Conservation (phyloP, 2,797 vertebrate genomes). For the Tenualosa ilisha region DNA sequence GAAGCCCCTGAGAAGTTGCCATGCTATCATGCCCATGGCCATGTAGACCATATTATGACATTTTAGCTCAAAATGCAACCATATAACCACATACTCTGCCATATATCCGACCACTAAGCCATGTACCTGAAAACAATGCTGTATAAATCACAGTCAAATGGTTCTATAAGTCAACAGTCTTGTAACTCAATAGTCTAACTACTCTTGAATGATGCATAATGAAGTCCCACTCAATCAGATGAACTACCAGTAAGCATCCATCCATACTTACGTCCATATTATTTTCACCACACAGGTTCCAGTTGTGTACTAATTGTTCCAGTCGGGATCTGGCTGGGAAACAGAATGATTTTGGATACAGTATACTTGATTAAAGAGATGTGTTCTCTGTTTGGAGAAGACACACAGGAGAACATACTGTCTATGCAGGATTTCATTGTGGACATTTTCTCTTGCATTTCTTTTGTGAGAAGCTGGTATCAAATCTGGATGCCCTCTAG, state of each 20-base stretch:
- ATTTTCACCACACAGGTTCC: background rate
- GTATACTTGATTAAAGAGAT: background rate
- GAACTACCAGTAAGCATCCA: background rate
- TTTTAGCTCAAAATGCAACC: background rate
- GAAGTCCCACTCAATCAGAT: background rate
- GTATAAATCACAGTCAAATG: constrained; percentile 9
- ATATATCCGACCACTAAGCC: background rate
- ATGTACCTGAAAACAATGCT: background rate
- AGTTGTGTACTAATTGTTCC: background rate
- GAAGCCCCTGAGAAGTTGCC: background rate
- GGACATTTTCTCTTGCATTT: background rate
- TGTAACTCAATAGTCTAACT: background rate
- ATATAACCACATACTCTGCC: background rate
- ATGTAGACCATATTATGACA: background rate
- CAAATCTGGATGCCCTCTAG: background rate
- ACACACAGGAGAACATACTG: background rate
- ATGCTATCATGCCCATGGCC: background rate
- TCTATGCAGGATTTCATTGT: background rate
- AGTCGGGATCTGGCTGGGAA: background rate
- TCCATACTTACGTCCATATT: background rate
- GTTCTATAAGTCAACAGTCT: constrained; percentile 4
- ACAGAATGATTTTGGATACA: background rate
- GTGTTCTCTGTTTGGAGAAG: background rate
- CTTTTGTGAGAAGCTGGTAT: background rate
- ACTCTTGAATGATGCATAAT: background rate